These are phyloP conservation scores for Trissoscelio sp. DNA, from an alignment of 2,888 invertebrate genomes.

Conservation along the genomic window DNA sequence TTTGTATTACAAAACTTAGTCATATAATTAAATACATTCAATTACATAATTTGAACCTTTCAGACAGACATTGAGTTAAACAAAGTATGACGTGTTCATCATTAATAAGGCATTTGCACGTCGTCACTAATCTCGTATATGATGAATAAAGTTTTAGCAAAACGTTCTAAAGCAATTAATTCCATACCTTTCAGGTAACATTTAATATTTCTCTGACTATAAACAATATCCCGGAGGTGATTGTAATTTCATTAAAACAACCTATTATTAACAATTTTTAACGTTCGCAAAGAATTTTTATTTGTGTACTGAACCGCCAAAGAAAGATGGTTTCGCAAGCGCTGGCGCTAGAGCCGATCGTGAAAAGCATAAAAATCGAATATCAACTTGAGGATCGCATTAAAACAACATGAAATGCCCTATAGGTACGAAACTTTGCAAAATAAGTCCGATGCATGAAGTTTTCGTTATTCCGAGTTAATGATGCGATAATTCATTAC, in stretches of 20 bases:
- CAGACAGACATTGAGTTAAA: neutral
- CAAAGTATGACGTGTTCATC: constrained; percentile 16
- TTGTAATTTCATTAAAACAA: constrained; percentile 30
- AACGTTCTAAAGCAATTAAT: constrained; percentile 17
- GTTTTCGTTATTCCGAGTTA: constrained; percentile 34
- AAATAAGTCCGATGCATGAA: constrained; percentile 22
- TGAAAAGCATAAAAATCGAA: constrained; percentile 25
- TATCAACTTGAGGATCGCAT: constrained; percentile 8
- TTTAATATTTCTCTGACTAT: constrained; percentile 5
- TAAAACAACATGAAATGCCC: constrained; percentile 6
- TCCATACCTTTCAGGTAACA: neutral
- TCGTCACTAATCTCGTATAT: neutral
- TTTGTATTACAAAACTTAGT: neutral
- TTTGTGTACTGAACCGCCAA: neutral
- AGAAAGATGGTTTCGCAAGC: constrained; percentile 9
- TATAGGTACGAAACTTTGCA: constrained; percentile 22
- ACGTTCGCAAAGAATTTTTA: neutral
- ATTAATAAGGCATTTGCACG: constrained; percentile 14
- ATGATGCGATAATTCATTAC: constrained; percentile 46
- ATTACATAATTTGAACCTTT: constrained; percentile 3
- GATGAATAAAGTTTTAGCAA: constrained; percentile 1
- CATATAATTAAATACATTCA: constrained; percentile 3
- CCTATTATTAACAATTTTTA: constrained; percentile 23
- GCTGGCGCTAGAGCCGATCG: neutral
- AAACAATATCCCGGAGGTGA: constrained; percentile 32